Evolutionary conservation across 1,140 invertebrate species (phyloP), one percentile per base, ranked within the genome.

Genomic region (Calosoma granatense): DNA sequence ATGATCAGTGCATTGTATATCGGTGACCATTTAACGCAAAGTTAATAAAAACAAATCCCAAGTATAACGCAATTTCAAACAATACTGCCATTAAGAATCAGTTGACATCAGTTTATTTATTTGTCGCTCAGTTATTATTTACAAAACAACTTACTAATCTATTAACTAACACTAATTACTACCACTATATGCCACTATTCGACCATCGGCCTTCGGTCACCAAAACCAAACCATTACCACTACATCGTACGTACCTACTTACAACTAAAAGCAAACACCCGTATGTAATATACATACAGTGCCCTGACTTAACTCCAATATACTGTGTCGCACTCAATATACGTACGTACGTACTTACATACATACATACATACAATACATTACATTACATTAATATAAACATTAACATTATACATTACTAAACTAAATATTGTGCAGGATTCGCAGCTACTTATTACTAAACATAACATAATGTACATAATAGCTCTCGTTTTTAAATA

Each of bases 401-500:
- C n/a, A n/a, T n/a, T n/a, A n/a, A n/a, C n/a, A n/a, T n/a, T n/a
- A n/a, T n/a, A n/a, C n/a, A n/a, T n/a, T n/a, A n/a, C n/a, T n/a
- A n/a, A n/a, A n/a, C 15, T 9, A 47, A 9, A 47, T 47, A 11
- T 47, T 47, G 41, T 47, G 41, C 41, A 47, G 41, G 41, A 47
- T 47, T 47, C 41, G 41, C 41, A 12, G 41, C 41, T 47, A 17
- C 9, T 47, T n/a, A n/a, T n/a, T n/a, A n/a, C n/a, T n/a, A n/a
- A n/a, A n/a, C n/a, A n/a, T n/a, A n/a, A n/a, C n/a, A n/a, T n/a
- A n/a, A 47, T 47, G 41, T 47, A 47, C n/a, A n/a, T n/a, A 11
- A 47, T 47, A 47, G 41, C 41, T 47, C 41, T 47, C 41, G 41
- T 47, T 47, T 62, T 60, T 58, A 51, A 62, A 64, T 59, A 57